Evolutionary conservation across 1,140 invertebrate genomes (phyloP).

Genomic region (Prorops nasuta): DNA sequence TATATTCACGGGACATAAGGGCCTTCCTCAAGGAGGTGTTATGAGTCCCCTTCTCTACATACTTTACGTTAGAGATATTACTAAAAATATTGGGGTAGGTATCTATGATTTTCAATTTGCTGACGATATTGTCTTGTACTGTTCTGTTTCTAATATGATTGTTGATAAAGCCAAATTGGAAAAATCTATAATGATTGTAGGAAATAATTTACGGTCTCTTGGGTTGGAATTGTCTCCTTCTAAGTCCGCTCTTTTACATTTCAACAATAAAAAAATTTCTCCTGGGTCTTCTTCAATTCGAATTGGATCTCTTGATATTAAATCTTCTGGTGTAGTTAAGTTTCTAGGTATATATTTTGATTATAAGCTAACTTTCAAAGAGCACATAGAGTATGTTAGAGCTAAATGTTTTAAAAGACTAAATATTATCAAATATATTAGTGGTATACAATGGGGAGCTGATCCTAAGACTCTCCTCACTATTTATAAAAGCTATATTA

Average conservation of each 20-base stretch:
- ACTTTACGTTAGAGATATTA: constrained; percentile 1
- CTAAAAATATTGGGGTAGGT: not conserved
- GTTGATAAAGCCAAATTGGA: constrained; percentile 2
- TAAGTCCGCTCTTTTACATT: constrained; percentile 9
- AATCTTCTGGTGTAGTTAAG: not conserved
- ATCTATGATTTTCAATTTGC: constrained; percentile 5
- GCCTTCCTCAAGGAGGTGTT: constrained; percentile 11
- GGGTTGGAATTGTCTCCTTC: not conserved
- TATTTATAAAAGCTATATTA: constrained; percentile 3
- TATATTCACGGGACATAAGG: too few relatives aligned
- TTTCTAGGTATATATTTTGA: constrained; percentile 14
- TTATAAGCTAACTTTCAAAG: constrained; percentile 7
- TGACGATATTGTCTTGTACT: constrained; percentile 9
- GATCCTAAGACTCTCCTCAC: not conserved
- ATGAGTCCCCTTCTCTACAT: constrained; percentile 11
- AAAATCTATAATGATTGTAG: constrained; percentile 3
- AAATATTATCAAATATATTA: constrained; percentile 2
- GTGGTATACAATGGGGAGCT: constrained; percentile 1
- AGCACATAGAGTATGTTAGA: not conserved
- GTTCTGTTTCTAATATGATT: not conserved
- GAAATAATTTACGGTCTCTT: constrained; percentile 1
- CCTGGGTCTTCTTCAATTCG: constrained; percentile 2
- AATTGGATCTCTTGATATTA: not conserved
- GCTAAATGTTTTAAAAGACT: constrained; percentile 1
- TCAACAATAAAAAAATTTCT: constrained; percentile 10